Percentiles rank a stretch among this genome's conserved stretches.
These are phyloP conservation scores for Pipistrellus pipistrellus DNA, from an alignment of 2,797 vertebrate species.

Conservation along the genomic window DNA sequence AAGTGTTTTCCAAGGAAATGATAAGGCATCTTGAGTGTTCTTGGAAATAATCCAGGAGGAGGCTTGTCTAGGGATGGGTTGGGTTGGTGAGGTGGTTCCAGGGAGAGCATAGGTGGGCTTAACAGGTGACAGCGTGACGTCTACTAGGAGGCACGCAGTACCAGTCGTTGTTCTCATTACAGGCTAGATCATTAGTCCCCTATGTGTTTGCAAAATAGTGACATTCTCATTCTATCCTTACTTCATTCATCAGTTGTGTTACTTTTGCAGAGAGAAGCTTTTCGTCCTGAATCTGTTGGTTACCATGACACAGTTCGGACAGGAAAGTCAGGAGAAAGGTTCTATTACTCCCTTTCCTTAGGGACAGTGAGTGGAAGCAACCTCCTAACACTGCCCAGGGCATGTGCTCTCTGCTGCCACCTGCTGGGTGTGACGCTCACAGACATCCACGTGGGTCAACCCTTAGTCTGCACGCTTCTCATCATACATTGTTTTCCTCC, in stretches of 20 bases:
- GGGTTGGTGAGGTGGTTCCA: fast-evolving
- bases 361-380: fast-evolving
- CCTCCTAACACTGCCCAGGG: fast-evolving
- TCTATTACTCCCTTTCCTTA: too few species aligned
- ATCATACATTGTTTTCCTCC: background rate
- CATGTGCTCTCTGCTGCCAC: background rate
- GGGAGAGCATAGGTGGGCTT: fast-evolving
- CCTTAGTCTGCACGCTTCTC: background rate
- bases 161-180: background rate
- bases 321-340: background rate
- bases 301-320: too few species aligned
- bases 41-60: background rate
- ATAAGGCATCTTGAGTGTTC: too few species aligned
- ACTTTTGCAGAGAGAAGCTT: background rate
- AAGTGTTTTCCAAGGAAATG: background rate
- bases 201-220: background rate
- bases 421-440: background rate
- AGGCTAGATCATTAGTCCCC: background rate
- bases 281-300: background rate
- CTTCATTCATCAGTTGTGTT: background rate
- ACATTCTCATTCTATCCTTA: background rate
- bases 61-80: background rate
- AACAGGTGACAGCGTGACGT: fast-evolving
- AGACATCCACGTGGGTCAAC: fast-evolving
- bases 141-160: fast-evolving